Base-by-base conservation (phyloP, 2,888 invertebrate species). In the Teleogryllus oceanicus region DNA sequence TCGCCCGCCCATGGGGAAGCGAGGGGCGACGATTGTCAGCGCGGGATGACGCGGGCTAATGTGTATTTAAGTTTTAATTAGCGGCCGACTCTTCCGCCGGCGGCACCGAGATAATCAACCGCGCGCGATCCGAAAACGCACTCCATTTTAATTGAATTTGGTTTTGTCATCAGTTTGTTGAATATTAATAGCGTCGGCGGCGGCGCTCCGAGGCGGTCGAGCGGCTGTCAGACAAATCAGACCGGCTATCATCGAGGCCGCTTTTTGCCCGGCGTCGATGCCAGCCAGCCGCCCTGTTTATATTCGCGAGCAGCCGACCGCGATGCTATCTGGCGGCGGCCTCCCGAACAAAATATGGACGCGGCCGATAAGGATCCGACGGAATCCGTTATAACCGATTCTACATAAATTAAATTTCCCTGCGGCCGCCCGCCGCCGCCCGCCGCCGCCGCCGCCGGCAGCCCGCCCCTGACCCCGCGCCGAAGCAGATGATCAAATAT, bases 111-210 rank as follows among this genome's bases (percentile, higher is more conserved):
- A 76, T 81, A 81, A 82, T 80, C 80, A 51, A 82, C 37, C 37
- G 80, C 79, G 80, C 50, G 51, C 82, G 81, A 83, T 80, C 82
- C 87, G 87, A 87, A 88, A 88, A 88, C 87, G 87, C 88, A 88
- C 88, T 88, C 87, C 87, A 87, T 87, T 88, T 88, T 88, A 88
- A 88, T 88, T 88, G 87, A 86, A 87, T 87, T 87, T 85, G 86
- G 88, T 87, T 88, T 88, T 75, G 79, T 79, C 79, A 62, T 37
- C 76, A 76, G 76, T 76, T 79, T 79, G 74, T 79, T 79, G 76
- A 79, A 76, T 76, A 79, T 76, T 62, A 49, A n/a, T 21, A 78
- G 75, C 74, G 78, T 21, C 24, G 62, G 62, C 16, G n/a, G 62
- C 62, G 62, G 11, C 12, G 62, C 13, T 13, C 62, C 16, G 62